These are phyloP conservation scores for cat (Felis catus) DNA, from an alignment of 2,113 vertebrate genomes.

Conservation along the genomic window DNA sequence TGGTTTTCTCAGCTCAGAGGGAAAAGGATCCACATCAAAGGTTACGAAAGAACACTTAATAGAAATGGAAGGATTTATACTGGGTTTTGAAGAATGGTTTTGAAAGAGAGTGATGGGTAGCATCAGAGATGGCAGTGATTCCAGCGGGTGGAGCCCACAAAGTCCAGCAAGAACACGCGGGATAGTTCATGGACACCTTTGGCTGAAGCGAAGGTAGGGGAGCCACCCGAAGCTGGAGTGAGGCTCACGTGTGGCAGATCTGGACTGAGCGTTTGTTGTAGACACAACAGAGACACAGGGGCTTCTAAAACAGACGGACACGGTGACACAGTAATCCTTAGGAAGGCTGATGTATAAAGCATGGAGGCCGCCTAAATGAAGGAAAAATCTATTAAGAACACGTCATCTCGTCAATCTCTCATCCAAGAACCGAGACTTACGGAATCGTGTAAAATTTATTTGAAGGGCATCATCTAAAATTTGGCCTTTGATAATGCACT, in stretches of 20 bases:
- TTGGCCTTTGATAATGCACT: not conserved
- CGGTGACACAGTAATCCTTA: not conserved
- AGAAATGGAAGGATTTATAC: not conserved
- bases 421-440: not conserved
- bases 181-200: not conserved
- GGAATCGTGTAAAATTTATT: not conserved
- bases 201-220: not conserved
- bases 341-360: not conserved
- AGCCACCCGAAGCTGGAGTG: not conserved
- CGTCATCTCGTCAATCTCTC: not conserved
- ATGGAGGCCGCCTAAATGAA: not conserved
- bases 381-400: not conserved
- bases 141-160: not conserved
- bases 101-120: not conserved
- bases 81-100: not conserved
- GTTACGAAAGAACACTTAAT: not conserved
- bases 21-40: not conserved
- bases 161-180: not conserved
- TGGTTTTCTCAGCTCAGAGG: not conserved
- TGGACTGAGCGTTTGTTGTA: not conserved
- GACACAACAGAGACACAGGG: not conserved
- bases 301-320: not conserved
- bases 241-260: too few species aligned
- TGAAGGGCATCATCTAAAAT: not conserved
- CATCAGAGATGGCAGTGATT: not conserved